Evolutionary conservation across 2,113 vertebrate genomes (phyloP), one percentile per base, ranked within the genome.

Genomic region (Lutjanus erythropterus): DNA sequence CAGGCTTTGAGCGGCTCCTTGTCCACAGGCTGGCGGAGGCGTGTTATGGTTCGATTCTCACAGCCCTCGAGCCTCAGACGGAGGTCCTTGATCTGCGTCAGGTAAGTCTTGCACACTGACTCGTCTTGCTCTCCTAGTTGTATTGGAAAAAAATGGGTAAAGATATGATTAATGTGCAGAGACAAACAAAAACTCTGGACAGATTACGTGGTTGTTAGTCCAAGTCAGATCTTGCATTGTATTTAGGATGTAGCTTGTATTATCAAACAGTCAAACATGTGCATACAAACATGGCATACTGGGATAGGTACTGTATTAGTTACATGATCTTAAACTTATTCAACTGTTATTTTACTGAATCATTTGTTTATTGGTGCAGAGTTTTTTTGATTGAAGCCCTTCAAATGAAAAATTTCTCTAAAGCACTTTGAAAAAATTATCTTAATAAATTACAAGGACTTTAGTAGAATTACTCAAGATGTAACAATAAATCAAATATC

Each of bases 91-190:
- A 99, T 96, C 89, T 96, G 96, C 0, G 95, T 96, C 92, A 99
- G 96, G 91, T 95, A 97, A 41, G 80, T 96, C 88, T 88, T 95
- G 53, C 97, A 98, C 47, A 96, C 84, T 0, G 96, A 95, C 92
- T 98, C 97, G 0, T 99, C 97, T 74, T 98, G 96, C 44, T 97
- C 98, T 0, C 96, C 97, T 99, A 92, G 39, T 79, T 2, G 53
- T 62, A 39, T 46, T 8, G 2, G 6, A 44, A 29, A 37, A 21
- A 47, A 1, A 27, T 3, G 5, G n/a, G n/a, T 2, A 12, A 9
- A 11, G 3, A 27, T 47, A 5, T 41, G 10, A 50, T 55, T 5
- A 3, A 0, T 70, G 27, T 37, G 33, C 11, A 42, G 49, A 15
- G 5, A n/a, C n/a, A n/a, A 65, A 3, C 0, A 37, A 9, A 25